Evolutionary conservation across 2,888 invertebrate species (phyloP), one percentile per base, ranked within the genome.

Genomic region (Pterostichus niger): DNA sequence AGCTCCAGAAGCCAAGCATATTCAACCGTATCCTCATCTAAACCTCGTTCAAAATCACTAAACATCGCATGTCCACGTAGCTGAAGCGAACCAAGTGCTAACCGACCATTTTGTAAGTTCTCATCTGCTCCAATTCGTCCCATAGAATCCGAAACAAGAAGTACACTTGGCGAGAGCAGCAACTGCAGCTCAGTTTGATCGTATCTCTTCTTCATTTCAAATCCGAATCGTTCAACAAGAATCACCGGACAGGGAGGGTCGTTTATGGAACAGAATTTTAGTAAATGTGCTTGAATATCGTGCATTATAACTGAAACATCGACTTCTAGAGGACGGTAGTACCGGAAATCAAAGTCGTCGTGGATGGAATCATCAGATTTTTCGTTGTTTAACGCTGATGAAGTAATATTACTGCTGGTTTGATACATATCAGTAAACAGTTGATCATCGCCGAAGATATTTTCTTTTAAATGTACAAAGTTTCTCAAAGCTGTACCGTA

Each of bases 1-100:
- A 98, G 93, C 89, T 99, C 99, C 86, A 99, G 94, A 86, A 99
- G 92, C 99, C 99, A 99, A 0, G 96, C 97, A 89, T 99, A 99
- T 89, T 99, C 99, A 15, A 99, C 90, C 0, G 99, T 98, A 87
- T 99, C 99, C 89, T 98, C 96, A 87, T 98, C 97, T 17, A 98
- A 91, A 7, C 95, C 94, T 84, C 98, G 93, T 80, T 97, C 98
- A 82, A 96, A 94, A 87, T 97, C 97, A 86, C 99, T 99, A 88
- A 99, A 99, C 94, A 98, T 96, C 0, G 98, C 98, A 89, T 98
- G 98, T 0, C 99, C 99, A 86, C 99, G 93, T 83, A 96, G 93
- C 89, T 97, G 96, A 68, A 97, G 92, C 0, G 96, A 96, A 0
- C 97, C 96, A 4, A 97, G 90, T 91, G 97, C 94, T 83, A 97